Evolutionary conservation across 2,888 invertebrate species (phyloP).

Genomic region (Hypercompe scribonia): DNA sequence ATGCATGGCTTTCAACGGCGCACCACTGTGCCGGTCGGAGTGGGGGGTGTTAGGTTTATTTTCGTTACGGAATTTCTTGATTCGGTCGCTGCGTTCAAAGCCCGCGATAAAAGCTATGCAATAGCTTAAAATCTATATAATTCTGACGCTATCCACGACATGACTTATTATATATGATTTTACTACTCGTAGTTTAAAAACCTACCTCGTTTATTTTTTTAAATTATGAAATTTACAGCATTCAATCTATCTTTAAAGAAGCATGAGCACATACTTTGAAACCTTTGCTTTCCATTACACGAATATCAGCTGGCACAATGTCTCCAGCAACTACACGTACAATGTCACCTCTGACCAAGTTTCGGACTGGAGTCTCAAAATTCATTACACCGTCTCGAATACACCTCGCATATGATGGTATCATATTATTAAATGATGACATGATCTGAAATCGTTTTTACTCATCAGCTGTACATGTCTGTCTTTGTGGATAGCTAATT

Average conservation of each 20-base stretch:
- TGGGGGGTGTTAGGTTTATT: no score
- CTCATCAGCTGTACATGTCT: background rate
- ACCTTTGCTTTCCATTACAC: constrained; percentile 96
- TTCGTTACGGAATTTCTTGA: no score
- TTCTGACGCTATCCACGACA: no score
- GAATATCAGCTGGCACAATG: constrained; percentile 98
- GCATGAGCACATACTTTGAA: constrained; percentile 87
- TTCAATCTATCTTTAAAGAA: background rate
- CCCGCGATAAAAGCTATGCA: no score
- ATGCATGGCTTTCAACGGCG: no score
- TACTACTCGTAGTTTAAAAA: no score
- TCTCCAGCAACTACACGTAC: constrained; percentile 96
- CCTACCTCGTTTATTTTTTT: no score
- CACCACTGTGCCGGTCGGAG: no score
- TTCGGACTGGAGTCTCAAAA: constrained; percentile 93
- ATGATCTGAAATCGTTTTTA: constrained; percentile 90
- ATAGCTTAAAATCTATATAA: no score
- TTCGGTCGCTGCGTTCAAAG: no score
- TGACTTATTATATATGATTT: no score
- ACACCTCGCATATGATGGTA: constrained; percentile 95
- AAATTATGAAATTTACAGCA: background rate
- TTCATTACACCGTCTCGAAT: constrained; percentile 94
- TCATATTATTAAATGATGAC: constrained; percentile 99
- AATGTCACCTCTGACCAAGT: constrained; percentile 97
- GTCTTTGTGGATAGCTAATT: background rate